These are phyloP conservation scores for Gobio occitaniae DNA, from an alignment of 2,797 vertebrate genomes.

Conservation along the genomic window DNA sequence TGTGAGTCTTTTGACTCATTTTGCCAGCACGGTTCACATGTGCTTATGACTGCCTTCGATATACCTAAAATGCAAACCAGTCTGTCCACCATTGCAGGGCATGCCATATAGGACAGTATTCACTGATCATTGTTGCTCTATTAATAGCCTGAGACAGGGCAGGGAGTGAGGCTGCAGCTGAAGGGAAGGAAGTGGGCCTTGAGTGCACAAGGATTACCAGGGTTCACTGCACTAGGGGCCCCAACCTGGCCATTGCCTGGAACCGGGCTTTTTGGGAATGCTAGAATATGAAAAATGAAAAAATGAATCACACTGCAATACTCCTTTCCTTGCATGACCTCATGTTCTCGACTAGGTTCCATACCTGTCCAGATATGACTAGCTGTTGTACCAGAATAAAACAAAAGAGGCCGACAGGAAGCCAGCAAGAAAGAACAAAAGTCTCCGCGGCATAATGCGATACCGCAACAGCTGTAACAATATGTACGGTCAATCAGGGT, in stretches of 20 bases:
- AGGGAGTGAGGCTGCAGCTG: constrained; percentile 73
- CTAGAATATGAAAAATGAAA: background rate
- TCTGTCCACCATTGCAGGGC: constrained; percentile 1
- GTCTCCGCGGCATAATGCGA: background rate
- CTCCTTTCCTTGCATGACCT: background rate
- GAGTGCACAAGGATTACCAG: constrained; percentile 75
- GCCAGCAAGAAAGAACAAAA: background rate
- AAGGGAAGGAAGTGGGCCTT: constrained; percentile 80
- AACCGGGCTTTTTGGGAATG: constrained; percentile 36
- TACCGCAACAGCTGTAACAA: background rate
- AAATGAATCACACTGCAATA: background rate
- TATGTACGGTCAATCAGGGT: constrained; percentile 3
- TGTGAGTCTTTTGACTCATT: no score
- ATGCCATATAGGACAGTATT: constrained; percentile 28
- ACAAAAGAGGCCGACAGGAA: background rate
- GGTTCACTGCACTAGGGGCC: constrained; percentile 55
- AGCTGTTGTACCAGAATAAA: constrained; percentile 17
- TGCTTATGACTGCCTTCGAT: background rate
- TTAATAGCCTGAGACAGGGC: constrained; percentile 77
- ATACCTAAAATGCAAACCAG: background rate
- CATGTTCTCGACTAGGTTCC: background rate
- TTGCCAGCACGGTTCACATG: no score
- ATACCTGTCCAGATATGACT: background rate
- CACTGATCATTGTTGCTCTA: constrained; percentile 81
- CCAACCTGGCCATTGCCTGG: constrained; percentile 60